phyloP scores from a whole-genome alignment of 2,797 vertebrate genomes.

The Urosaurus nigricauda region DNA sequence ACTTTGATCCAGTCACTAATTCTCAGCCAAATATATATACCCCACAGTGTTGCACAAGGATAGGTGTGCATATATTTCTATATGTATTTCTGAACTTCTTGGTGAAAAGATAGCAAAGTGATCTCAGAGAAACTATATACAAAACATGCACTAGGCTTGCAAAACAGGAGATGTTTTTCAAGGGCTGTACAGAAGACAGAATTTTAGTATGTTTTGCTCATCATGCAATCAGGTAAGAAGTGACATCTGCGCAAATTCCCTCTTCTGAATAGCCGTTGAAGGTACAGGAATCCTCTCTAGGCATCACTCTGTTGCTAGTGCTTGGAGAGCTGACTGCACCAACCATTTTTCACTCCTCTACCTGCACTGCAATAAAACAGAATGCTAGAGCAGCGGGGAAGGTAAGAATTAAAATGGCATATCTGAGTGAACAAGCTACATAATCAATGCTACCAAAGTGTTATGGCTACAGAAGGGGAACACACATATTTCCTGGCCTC shows the following conservation, averaged over 20 bases:
- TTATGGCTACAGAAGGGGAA: background rate
- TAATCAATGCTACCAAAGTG: background rate
- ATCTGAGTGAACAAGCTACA: background rate
- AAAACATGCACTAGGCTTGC: too few species aligned
- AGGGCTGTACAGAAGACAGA: too few species aligned
- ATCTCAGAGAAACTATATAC: background rate
- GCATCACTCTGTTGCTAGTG: background rate
- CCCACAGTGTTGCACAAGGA: background rate
- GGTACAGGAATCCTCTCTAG: too few species aligned
- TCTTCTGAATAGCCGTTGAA: too few species aligned
- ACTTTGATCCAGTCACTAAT: background rate
- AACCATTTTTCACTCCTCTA: background rate
- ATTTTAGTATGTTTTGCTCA: too few species aligned
- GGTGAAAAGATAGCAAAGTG: too few species aligned
- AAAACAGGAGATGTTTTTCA: too few species aligned
- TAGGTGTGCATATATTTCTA: background rate
- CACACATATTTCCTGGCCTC: background rate
- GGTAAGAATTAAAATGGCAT: background rate
- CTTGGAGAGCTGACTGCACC: background rate
- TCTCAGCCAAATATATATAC: background rate
- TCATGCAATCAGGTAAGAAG: too few species aligned
- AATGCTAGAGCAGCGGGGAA: background rate
- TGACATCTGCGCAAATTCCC: too few species aligned
- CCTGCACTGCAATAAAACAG: background rate
- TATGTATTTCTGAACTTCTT: too few species aligned